Evolutionary conservation across 2,888 invertebrate genomes (phyloP).

Genomic region (Tetragnatha montana): DNA sequence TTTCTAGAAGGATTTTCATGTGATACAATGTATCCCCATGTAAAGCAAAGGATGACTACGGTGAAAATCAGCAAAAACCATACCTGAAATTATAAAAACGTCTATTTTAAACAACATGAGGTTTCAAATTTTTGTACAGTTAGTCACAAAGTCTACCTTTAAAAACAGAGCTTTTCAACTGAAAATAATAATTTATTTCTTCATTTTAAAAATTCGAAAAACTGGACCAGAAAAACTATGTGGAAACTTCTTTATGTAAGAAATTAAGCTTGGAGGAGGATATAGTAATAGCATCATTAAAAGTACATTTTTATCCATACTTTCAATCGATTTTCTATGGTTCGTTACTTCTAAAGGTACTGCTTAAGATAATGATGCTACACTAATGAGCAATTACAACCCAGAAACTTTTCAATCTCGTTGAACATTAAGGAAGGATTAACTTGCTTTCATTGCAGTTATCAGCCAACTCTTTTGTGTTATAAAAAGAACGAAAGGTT

Average conservation of each 20-base stretch:
- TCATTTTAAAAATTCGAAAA: too few relatives aligned
- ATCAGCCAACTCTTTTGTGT: too few relatives aligned
- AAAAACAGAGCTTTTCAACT: not conserved
- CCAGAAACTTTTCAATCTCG: not conserved
- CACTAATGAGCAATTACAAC: not conserved
- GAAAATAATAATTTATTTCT: too few relatives aligned
- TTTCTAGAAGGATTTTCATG: not conserved
- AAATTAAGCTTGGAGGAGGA: too few relatives aligned
- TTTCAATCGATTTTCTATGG: not conserved
- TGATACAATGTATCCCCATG: not conserved
- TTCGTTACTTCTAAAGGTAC: not conserved
- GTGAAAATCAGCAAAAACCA: constrained; percentile 39
- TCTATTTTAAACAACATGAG: not conserved
- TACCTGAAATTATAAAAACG: constrained; percentile 9
- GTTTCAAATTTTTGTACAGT: not conserved
- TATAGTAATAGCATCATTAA: too few relatives aligned
- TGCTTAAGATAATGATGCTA: not conserved
- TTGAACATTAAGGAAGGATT: not conserved
- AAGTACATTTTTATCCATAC: too few relatives aligned
- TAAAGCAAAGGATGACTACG: constrained; percentile 6
- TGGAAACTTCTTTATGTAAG: too few relatives aligned
- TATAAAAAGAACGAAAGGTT: too few relatives aligned
- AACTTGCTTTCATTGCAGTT: not conserved
- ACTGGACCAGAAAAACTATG: too few relatives aligned
- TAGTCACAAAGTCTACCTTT: not conserved